Percentiles rank a stretch among this genome's conserved stretches.
These are phyloP conservation scores for Campoletis raptor DNA, from an alignment of 2,888 invertebrate species.

Conservation along the genomic window DNA sequence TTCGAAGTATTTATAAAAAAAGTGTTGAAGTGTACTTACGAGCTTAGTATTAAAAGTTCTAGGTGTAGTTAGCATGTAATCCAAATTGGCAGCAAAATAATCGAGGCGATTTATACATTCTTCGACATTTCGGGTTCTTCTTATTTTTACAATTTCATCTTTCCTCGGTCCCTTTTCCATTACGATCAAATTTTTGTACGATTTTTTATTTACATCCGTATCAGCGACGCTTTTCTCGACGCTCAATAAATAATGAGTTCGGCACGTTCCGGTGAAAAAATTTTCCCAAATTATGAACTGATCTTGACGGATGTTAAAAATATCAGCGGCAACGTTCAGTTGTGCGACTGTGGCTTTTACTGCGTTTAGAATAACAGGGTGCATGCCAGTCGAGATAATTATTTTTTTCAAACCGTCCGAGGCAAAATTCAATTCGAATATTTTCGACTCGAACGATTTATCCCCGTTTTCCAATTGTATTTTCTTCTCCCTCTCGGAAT, in stretches of 20 bases:
- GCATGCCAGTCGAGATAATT: constrained; percentile 72
- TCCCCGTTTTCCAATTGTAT: background rate
- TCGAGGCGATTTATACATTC: constrained; percentile 27
- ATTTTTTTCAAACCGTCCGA: constrained; percentile 73
- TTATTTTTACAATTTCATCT: constrained; percentile 17
- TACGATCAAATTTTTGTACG: background rate
- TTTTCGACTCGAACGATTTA: background rate
- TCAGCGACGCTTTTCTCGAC: background rate
- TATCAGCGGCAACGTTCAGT: constrained; percentile 72
- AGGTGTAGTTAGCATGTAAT: background rate
- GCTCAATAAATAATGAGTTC: constrained; percentile 14
- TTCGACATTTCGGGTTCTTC: constrained; percentile 47
- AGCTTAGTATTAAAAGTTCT: background rate
- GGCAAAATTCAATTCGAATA: constrained; percentile 76
- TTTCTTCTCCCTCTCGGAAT: background rate
- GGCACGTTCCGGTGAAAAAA: constrained; percentile 14
- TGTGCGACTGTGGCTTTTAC: constrained; percentile 73
- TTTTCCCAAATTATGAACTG: constrained; percentile 72
- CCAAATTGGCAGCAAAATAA: constrained; percentile 57
- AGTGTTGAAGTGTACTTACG: constrained; percentile 13
- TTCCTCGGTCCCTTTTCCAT: background rate
- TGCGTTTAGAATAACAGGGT: constrained; percentile 72
- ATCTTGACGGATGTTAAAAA: constrained; percentile 65
- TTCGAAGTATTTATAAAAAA: background rate
- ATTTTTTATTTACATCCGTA: background rate